Evolutionary conservation across 2,888 invertebrate species (phyloP).

Genomic region (Lithodes maja): DNA sequence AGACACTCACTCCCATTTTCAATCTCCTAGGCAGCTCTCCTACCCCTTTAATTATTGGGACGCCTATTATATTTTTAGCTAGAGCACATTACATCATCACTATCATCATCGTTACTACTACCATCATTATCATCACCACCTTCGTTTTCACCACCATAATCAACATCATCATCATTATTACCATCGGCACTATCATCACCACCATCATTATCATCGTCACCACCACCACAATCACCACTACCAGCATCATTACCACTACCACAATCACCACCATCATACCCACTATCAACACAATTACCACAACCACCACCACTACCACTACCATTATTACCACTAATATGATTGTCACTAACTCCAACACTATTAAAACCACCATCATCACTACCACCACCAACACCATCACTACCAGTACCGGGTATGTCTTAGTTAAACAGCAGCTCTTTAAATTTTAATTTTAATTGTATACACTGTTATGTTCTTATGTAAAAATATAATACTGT

Average conservation of each 20-base stretch:
- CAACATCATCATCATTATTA: neutral
- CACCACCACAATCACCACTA: neutral
- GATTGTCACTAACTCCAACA: neutral
- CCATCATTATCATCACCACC: neutral
- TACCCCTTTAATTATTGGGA: too few relatives aligned
- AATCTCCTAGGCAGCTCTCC: too few relatives aligned
- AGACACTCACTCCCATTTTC: too few relatives aligned
- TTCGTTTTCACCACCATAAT: neutral
- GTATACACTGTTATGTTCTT: too few relatives aligned
- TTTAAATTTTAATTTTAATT: too few relatives aligned
- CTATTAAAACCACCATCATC: neutral
- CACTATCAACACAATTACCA: slow-evolving; percentile 6
- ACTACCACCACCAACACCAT: neutral
- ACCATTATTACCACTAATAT: neutral
- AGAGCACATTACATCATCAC: neutral
- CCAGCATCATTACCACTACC: neutral
- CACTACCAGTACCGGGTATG: too few relatives aligned
- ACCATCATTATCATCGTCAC: neutral
- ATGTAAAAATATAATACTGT: too few relatives aligned
- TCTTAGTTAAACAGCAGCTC: too few relatives aligned
- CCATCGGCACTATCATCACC: neutral
- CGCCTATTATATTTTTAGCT: too few relatives aligned
- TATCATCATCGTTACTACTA: neutral
- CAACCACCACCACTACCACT: neutral
- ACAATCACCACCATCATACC: neutral